Conservation (phyloP, 35 echinoderm and acorn worm genomes). For the Acanthaster planci region DNA sequence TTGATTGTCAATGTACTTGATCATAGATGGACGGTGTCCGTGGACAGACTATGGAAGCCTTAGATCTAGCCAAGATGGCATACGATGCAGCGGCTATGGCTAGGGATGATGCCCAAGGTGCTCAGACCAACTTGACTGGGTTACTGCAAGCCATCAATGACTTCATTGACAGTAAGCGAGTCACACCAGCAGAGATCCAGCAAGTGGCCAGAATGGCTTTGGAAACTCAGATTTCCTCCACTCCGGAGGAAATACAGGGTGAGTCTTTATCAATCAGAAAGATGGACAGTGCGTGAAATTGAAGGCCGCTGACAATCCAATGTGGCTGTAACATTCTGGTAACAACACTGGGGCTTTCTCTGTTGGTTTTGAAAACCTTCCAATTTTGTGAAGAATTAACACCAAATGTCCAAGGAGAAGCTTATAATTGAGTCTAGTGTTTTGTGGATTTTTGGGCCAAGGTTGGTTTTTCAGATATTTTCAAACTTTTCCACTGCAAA, state of each 20-base stretch:
- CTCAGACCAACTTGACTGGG: slow-evolving; percentile 78
- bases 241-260: slow-evolving; percentile 83
- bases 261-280: not conserved
- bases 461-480: too few species aligned
- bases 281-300: not conserved
- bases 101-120: slow-evolving; percentile 73
- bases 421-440: too few species aligned
- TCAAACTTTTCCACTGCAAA: too few species aligned
- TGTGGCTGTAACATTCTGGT: too few species aligned
- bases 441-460: too few species aligned
- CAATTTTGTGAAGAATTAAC: too few species aligned
- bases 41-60: slow-evolving; percentile 55
- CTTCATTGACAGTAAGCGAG: slow-evolving; percentile 55
- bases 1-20: not conserved
- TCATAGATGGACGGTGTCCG: slow-evolving; percentile 65
- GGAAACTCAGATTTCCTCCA: slow-evolving; percentile 74
- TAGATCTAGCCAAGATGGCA: slow-evolving; percentile 69
- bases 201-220: slow-evolving; percentile 57
- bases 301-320: too few species aligned
- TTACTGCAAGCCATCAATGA: slow-evolving; percentile 84
- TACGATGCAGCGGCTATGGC: slow-evolving; percentile 76
- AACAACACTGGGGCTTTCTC: too few species aligned
- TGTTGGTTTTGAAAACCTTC: too few species aligned
- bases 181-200: slow-evolving; percentile 62
- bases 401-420: too few species aligned